Evolutionary conservation across 1,140 invertebrate species (phyloP), one percentile per base, ranked within the genome.

Genomic region (Vanessa atalanta): DNA sequence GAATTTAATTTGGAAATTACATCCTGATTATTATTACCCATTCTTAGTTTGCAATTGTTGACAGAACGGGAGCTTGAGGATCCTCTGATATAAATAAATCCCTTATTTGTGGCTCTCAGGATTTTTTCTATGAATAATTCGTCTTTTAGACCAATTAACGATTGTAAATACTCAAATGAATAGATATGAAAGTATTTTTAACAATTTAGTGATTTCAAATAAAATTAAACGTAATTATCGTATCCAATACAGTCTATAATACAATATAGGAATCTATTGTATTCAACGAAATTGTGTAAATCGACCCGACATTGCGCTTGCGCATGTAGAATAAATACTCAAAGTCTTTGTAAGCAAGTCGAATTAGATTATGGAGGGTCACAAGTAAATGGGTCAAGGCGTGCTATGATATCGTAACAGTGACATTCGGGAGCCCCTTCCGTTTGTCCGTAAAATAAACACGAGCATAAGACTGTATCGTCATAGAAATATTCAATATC

Each of bases 341-440:
- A 70, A 75, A 70, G 67, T 70, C 67, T 75, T 75, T 75, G 70
- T 75, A 68, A 57, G 47, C 61, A 75, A 48, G 57, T 43, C 43
- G 64, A 75, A 73, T 76, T 76, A 69, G 61, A 77, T 70, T 72
- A 72, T 60, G 73, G 76, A 75, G 78, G 78, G 75, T 72, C 76
- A 72, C 69, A 57, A 67, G 47, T 75, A 80, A 69, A 78, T 80
- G 64, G 78, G 78, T 80, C 78, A 80, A 79, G 78, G 76, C 66
- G 60, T 72, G 53, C 70, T 67, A 74, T 78, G 57, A 74, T 74
- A 69, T 71, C 55, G 68, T 48, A 71, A 51, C 69, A 60, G 47
- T 70, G 65, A 68, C 70, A 76, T 66, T 65, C 64, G 51, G 51
- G 12, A 61, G 64, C 16, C 53, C 23, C 57, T 61, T 61, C 53